These are phyloP conservation scores for Zygogramma bicolorata DNA, from an alignment of 2,888 invertebrate species.

Conservation along the genomic window DNA sequence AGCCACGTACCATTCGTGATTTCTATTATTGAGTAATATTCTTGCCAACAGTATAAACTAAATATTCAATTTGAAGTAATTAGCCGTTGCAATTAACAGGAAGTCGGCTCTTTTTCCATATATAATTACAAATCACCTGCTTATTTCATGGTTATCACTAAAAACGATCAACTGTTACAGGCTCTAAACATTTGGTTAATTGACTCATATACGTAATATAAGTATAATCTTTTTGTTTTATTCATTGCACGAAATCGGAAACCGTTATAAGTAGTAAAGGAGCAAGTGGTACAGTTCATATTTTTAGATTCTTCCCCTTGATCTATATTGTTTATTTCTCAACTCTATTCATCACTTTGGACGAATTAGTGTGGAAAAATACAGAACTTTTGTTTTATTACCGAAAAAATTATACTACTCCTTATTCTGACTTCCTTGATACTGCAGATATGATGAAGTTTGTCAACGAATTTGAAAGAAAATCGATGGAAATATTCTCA, in stretches of 20 bases:
- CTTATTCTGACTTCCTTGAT: too few species aligned
- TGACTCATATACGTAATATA: neutral
- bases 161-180: neutral
- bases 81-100: neutral
- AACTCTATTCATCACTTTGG: too few species aligned
- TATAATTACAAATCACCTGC: neutral
- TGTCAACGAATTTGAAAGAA: too few species aligned
- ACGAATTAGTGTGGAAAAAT: too few species aligned
- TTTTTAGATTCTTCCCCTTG: too few species aligned
- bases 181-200: neutral
- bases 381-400: too few species aligned
- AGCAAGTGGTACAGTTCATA: neutral
- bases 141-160: neutral
- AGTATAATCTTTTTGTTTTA: neutral
- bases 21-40: neutral
- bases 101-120: neutral
- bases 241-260: neutral
- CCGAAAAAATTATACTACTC: too few species aligned
- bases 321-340: too few species aligned
- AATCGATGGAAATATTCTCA: too few species aligned
- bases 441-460: too few species aligned
- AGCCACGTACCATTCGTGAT: neutral
- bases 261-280: neutral
- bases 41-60: neutral
- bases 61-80: neutral